Conservation (phyloP, 2,113 vertebrate species). For the Melanostigma gelatinosum region DNA sequence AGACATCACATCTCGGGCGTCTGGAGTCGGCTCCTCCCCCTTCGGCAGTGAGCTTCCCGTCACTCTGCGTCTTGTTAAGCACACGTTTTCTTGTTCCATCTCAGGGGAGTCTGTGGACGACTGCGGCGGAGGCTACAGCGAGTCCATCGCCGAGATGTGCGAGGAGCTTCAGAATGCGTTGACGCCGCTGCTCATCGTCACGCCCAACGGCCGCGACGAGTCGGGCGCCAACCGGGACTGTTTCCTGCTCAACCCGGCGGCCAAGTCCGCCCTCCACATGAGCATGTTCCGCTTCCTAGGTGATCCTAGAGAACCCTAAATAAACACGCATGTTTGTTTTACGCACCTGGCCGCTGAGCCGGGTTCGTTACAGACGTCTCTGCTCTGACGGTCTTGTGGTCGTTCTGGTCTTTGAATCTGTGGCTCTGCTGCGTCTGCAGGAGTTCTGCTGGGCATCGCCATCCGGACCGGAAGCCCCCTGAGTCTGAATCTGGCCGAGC, state of each 20-base stretch:
- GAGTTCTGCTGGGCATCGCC: slow-evolving; percentile 95
- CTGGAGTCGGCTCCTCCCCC: too few species aligned
- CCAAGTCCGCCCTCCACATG: slow-evolving; percentile 93
- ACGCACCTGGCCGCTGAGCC: slow-evolving; percentile 10
- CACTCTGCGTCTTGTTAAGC: too few species aligned
- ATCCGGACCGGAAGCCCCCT: slow-evolving; percentile 98
- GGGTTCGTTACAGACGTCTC: neutral
- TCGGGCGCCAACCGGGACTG: slow-evolving; percentile 98
- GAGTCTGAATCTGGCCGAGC: slow-evolving; percentile 96
- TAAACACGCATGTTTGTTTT: slow-evolving; percentile 20
- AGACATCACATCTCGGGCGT: neutral
- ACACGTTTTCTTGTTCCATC: neutral
- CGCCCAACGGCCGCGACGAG: slow-evolving; percentile 96
- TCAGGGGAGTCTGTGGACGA: slow-evolving; percentile 98
- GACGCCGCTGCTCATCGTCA: slow-evolving; percentile 96
- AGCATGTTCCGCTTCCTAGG: slow-evolving; percentile 99
- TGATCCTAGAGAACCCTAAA: slow-evolving; percentile 60
- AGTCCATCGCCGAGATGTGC: slow-evolving; percentile 99
- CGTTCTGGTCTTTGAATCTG: too few species aligned
- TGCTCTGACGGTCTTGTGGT: neutral
- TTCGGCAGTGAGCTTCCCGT: too few species aligned
- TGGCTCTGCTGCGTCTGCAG: slow-evolving; percentile 76
- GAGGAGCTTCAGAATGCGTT: slow-evolving; percentile 98
- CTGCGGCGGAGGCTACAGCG: slow-evolving; percentile 97
- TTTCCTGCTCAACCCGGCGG: slow-evolving; percentile 94